Base-by-base conservation (phyloP, 2,888 invertebrate species). In the Stratiomys singularior region DNA sequence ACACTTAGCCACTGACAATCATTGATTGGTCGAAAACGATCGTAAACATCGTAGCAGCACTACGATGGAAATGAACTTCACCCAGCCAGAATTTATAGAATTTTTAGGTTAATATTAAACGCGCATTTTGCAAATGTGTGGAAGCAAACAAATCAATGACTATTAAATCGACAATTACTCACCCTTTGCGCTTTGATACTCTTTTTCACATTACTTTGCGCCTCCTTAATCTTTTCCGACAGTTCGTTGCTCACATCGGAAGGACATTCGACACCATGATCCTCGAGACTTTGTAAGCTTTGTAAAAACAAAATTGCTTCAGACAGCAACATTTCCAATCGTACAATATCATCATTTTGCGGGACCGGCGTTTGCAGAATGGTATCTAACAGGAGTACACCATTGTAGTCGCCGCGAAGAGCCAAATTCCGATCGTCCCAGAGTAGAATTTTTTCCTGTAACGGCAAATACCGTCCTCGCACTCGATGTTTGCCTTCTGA, bases 161-260 rank as follows among this genome's bases (percentile, higher is more conserved):
- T 37, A 9, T 37, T 37, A 37, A 37, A 37, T 37, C 52, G 18
- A 52, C 4, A 4, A 9, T 3, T 52, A 83, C 85, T 83, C 88
- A 96, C 96, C 90, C 96, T 95, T 87, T 95, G 95, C 78, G 95
- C 94, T 88, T 96, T 96, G 76, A 96, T 94, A 82, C 96, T 96
- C 84, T 94, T 95, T 84, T 93, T 93, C 23, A 92, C 90, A 78
- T 91, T 92, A 81, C 92, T 90, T 82, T 93, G 92, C 46, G 91
- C 92, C 81, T 89, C 88, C 80, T 91, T 90, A 81, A 96, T 94
- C 83, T 94, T 93, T 84, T 90, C 91, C 81, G 93, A 92, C 81
- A 96, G 89, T 85, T 94, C 95, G 83, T 92, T 92, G 81, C 93
- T 88, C 77, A 96, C 93, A 84, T 94, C 93, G 80, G 90, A 88